Conservation (phyloP, 2,797 vertebrate genomes). For the Sebastes matsubarae region DNA sequence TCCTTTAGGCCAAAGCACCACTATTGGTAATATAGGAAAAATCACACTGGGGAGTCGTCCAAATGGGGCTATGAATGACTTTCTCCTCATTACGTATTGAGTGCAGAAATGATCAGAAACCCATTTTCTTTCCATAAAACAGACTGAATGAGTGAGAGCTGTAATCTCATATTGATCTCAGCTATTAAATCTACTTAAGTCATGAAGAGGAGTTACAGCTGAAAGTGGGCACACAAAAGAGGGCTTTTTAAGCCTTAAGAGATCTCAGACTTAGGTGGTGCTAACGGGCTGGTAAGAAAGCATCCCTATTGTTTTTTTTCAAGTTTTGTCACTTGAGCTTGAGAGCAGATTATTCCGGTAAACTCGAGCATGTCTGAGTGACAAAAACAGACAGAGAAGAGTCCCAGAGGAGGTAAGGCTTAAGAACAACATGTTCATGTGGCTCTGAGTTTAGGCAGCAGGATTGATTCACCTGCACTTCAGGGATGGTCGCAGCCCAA, state of each 20-base stretch:
- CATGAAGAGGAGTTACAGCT: conserved; percentile 35
- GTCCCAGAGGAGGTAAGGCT: conserved; percentile 56
- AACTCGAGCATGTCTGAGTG: conserved; percentile 49
- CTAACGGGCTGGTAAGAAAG: conserved; percentile 18
- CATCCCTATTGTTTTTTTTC: conserved; percentile 24
- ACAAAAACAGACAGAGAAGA: conserved; percentile 64
- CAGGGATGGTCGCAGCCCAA: conserved; percentile 46
- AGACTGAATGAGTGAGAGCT: conserved; percentile 22
- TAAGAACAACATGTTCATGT: conserved; percentile 64
- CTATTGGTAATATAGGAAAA: conserved; percentile 29
- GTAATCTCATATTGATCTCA: conserved; percentile 51
- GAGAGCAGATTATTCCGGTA: conserved; percentile 54
- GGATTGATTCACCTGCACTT: conserved; percentile 74
- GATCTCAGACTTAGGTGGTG: conserved; percentile 11
- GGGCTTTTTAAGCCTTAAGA: conserved; percentile 21
- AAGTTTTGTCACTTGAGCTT: conserved; percentile 43
- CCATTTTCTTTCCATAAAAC: conserved; percentile 30
- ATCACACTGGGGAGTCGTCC: conserved; percentile 2
- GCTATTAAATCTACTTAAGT: conserved; percentile 49
- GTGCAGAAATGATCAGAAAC: conserved; percentile 27
- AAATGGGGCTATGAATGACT: conserved; percentile 28
- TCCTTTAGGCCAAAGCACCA: conserved; percentile 49
- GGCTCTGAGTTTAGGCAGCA: conserved; percentile 50
- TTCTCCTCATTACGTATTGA: conserved; percentile 13
- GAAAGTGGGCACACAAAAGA: conserved; percentile 4